These are phyloP conservation scores for Nothoprocta perdicaria DNA, from an alignment of 2,113 vertebrate genomes.

Conservation along the genomic window DNA sequence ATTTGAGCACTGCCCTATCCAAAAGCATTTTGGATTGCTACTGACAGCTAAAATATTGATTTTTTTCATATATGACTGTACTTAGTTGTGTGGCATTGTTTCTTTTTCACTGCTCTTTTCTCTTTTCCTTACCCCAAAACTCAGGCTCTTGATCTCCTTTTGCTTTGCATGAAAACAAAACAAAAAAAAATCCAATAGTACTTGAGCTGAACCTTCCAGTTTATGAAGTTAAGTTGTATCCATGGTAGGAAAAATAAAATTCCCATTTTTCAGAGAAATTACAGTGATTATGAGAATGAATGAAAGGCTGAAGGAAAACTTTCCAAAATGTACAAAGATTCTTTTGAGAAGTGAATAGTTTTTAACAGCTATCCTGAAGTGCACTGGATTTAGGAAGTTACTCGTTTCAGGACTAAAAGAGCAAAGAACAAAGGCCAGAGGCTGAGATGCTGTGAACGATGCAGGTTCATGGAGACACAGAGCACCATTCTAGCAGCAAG, in stretches of 20 bases:
- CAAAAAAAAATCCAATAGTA: background rate
- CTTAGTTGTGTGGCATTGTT: background rate
- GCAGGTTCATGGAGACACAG: background rate
- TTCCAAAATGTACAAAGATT: background rate
- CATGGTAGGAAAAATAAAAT: background rate
- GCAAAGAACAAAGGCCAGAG: background rate
- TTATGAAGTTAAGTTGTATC: background rate
- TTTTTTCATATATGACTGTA: background rate
- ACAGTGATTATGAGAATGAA: background rate
- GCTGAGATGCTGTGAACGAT: background rate
- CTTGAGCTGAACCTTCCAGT: background rate
- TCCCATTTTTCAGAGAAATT: background rate
- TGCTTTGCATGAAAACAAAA: background rate
- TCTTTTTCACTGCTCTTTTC: background rate
- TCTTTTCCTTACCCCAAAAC: background rate
- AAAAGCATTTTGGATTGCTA: background rate
- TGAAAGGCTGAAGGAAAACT: background rate
- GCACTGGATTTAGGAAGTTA: background rate
- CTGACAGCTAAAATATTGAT: background rate
- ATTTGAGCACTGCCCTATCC: background rate
- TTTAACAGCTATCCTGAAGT: background rate
- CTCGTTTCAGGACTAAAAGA: background rate
- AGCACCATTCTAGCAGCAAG: background rate
- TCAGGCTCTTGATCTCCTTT: background rate
- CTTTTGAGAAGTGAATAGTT: background rate